Evolutionary conservation across 2,797 vertebrate genomes (phyloP), one percentile per base, ranked within the genome.

Genomic region (Tragopan temminckii): DNA sequence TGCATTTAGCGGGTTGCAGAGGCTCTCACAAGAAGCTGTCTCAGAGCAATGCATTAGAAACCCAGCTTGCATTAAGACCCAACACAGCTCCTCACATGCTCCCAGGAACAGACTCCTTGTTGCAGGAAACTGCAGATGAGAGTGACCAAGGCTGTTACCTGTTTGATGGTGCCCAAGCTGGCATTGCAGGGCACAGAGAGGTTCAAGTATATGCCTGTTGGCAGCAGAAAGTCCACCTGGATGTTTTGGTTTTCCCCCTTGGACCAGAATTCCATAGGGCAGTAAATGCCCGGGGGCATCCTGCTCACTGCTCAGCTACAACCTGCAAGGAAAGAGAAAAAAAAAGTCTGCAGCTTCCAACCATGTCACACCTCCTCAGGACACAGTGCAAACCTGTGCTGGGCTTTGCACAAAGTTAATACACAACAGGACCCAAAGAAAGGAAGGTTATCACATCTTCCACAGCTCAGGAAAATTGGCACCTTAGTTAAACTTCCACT

Each of bases 201-300:
- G 92, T 98, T 99, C 94, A 99, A 97, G 96, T 99, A 99, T 97
- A 99, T 99, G 80, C 99, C 99, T 1, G 99, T 99, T 31, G 99
- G 99, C 94, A 99, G 98, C 97, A 99, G 97, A 97, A 99, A 99
- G 96, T 99, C 99, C 93, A 99, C 99, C 48, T 93, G 94, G 95
- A 99, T 98, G 86, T 93, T 98, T 91, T 98, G 98, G 93, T 97
- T 98, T 95, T 98, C 98, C 95, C 99, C 98, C 96, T 98, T 98
- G 97, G 99, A 98, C 99, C 99, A 99, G 95, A 99, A 98, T 96
- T 99, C 99, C 97, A 98, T 98, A 97, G 98, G 98, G 98, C 98
- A 99, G 98, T 99, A 99, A 95, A 99, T 98, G 98, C 99, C 99
- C 8, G 99, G 99, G 97, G 99, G 98, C 99, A 99, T 99, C 97